phyloP scores from a whole-genome alignment of 2,888 invertebrate species.

The Cybosia mesomella region DNA sequence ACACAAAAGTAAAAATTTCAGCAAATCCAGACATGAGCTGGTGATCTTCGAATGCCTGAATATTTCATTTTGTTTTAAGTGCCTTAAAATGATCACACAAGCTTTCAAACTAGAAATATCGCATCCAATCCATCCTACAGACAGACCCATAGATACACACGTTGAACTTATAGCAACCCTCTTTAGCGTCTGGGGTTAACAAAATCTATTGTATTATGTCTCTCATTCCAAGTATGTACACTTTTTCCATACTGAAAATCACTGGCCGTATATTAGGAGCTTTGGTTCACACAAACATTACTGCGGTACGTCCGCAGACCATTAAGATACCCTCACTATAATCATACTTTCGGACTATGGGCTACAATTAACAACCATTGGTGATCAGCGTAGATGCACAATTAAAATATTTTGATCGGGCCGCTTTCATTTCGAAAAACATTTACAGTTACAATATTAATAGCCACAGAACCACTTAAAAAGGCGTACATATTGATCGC shows the following conservation, averaged over 20 bases:
- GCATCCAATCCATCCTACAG: no score
- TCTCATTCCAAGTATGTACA: not conserved
- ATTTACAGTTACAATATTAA: conserved; percentile 19
- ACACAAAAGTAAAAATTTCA: no score
- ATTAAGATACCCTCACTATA: conserved; percentile 33
- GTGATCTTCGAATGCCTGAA: no score
- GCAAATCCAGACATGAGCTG: no score
- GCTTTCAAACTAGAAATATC: no score
- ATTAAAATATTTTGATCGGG: conserved; percentile 43
- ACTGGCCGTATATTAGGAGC: conserved; percentile 21
- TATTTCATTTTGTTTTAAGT: no score
- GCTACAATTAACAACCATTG: conserved; percentile 37
- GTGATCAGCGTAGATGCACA: conserved; percentile 26
- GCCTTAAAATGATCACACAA: no score
- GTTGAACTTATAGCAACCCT: no score
- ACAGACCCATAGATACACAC: no score
- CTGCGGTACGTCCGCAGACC: conserved; percentile 19
- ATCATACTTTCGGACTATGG: conserved; percentile 30
- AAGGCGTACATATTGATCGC: not conserved
- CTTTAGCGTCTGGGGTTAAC: no score
- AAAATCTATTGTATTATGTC: no score
- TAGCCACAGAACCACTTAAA: not conserved
- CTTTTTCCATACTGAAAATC: conserved; percentile 12
- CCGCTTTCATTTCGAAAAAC: conserved; percentile 37
- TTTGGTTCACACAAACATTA: conserved; percentile 35